Evolutionary conservation across 2,888 invertebrate species (phyloP).

Genomic region (Seira ritae): DNA sequence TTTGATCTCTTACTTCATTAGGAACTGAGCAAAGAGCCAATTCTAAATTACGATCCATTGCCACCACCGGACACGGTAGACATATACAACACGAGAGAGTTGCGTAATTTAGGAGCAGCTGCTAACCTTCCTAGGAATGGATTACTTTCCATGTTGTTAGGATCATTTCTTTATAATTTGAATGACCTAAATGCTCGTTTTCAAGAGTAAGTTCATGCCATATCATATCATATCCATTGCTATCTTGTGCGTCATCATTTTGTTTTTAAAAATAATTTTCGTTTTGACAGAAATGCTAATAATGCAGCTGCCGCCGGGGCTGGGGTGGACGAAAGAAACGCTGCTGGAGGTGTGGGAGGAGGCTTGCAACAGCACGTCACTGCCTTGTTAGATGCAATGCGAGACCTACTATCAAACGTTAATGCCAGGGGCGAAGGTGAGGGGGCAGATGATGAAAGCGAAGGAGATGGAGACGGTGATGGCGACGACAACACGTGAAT

Average conservation of each 20-base stretch:
- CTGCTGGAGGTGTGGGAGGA: slow-evolving; percentile 75
- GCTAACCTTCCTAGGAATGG: slow-evolving; percentile 71
- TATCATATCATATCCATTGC: too few species aligned
- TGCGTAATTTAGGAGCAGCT: slow-evolving; percentile 69
- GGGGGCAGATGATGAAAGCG: slow-evolving; percentile 66
- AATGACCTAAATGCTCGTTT: slow-evolving; percentile 78
- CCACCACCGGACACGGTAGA: slow-evolving; percentile 86
- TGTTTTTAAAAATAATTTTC: neutral
- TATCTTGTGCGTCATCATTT: neutral
- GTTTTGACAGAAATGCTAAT: slow-evolving; percentile 34
- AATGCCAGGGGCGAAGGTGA: slow-evolving; percentile 58
- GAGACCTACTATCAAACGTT: slow-evolving; percentile 81
- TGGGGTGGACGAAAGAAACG: slow-evolving; percentile 62
- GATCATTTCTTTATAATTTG: slow-evolving; percentile 82
- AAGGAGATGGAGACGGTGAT: slow-evolving; percentile 42
- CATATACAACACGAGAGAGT: slow-evolving; percentile 80
- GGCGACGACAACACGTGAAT: slow-evolving; percentile 30
- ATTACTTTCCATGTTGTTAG: slow-evolving; percentile 80
- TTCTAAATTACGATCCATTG: slow-evolving; percentile 86
- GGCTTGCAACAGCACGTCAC: slow-evolving; percentile 82
- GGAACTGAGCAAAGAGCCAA: slow-evolving; percentile 78
- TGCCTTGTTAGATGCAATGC: slow-evolving; percentile 83
- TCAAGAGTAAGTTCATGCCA: slow-evolving; percentile 30
- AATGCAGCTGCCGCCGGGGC: slow-evolving; percentile 64
- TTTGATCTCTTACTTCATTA: slow-evolving; percentile 61